phyloP scores from a whole-genome alignment of 2,797 vertebrate genomes.

The Enteromius mattozi region DNA sequence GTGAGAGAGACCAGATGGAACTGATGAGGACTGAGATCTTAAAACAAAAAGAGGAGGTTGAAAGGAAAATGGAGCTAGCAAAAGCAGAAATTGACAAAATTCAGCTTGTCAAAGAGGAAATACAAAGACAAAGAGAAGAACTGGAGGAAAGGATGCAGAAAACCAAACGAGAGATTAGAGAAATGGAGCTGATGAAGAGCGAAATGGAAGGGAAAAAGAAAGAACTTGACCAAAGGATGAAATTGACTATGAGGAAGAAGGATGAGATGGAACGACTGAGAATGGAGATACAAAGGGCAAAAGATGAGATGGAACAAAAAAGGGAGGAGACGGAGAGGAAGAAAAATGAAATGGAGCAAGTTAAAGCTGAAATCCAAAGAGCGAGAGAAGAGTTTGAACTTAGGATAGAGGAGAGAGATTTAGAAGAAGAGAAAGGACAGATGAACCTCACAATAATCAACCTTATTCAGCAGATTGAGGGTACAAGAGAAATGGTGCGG shows the following conservation, averaged over 20 bases:
- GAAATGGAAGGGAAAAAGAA: conserved; percentile 69
- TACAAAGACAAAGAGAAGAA: conserved; percentile 61
- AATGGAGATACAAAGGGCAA: conserved; percentile 60
- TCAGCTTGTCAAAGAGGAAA: conserved; percentile 57
- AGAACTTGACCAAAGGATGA: conserved; percentile 66
- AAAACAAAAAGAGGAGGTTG: conserved; percentile 62
- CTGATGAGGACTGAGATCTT: conserved; percentile 58
- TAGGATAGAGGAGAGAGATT: conserved; percentile 44
- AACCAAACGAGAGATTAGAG: conserved; percentile 65
- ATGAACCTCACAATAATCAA: conserved; percentile 54
- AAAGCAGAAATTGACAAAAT: conserved; percentile 65
- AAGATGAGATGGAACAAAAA: conserved; percentile 57
- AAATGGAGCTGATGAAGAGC: conserved; percentile 64
- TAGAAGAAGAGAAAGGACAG: conserved; percentile 53
- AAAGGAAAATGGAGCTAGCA: conserved; percentile 58
- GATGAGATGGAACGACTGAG: conserved; percentile 55
- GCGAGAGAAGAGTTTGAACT: conserved; percentile 56
- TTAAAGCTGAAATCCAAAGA: conserved; percentile 52
- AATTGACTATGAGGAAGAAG: conserved; percentile 61
- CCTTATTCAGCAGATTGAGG: conserved; percentile 60
- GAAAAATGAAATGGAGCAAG: conserved; percentile 45
- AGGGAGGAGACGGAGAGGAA: conserved; percentile 46
- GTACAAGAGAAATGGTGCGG: conserved; percentile 63
- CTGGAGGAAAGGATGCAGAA: conserved; percentile 63
- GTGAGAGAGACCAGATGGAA: conserved; percentile 63